A percentile compares a stretch with the other conserved stretches of the same genome.
Evolutionary conservation across 1,140 invertebrate genomes (phyloP).

Genomic region (Conopomorpha cramerella): DNA sequence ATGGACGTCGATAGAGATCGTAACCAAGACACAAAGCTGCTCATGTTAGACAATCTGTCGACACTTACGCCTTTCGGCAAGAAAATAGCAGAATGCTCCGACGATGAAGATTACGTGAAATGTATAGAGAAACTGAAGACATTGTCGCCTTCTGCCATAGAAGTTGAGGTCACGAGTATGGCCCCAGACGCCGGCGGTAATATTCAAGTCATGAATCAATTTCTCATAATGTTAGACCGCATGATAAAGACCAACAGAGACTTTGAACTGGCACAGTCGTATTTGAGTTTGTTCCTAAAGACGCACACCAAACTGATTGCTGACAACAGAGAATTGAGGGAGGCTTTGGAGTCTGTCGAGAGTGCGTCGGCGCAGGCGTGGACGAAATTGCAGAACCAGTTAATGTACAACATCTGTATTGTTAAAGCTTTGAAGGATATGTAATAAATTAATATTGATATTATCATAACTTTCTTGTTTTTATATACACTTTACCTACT

Average conservation of each 20-base stretch:
- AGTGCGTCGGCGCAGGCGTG: conserved; percentile 66
- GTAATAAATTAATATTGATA: conserved; percentile 33
- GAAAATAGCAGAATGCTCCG: conserved; percentile 50
- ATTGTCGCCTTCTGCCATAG: conserved; percentile 83
- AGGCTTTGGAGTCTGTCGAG: conserved; percentile 64
- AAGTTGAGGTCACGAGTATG: conserved; percentile 87
- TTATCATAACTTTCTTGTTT: conserved; percentile 5
- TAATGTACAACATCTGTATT: conserved; percentile 80
- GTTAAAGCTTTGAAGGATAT: conserved; percentile 74
- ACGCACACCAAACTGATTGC: conserved; percentile 73
- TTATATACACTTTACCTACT: no score
- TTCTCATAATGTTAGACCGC: conserved; percentile 76
- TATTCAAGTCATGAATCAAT: conserved; percentile 72
- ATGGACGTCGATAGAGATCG: conserved; percentile 54
- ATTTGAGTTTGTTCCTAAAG: conserved; percentile 91
- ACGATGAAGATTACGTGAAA: conserved; percentile 52
- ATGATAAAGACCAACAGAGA: conserved; percentile 78
- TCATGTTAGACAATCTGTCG: conserved; percentile 61
- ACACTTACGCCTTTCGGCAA: conserved; percentile 73
- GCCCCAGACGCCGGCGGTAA: conserved; percentile 73
- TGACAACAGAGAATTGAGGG: conserved; percentile 60
- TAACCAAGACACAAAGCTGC: conserved; percentile 53
- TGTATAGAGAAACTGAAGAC: conserved; percentile 78
- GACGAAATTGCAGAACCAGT: conserved; percentile 69
- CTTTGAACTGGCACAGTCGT: conserved; percentile 92